Evolutionary conservation across 2,888 invertebrate genomes (phyloP).

Genomic region (Trimorus sp.): DNA sequence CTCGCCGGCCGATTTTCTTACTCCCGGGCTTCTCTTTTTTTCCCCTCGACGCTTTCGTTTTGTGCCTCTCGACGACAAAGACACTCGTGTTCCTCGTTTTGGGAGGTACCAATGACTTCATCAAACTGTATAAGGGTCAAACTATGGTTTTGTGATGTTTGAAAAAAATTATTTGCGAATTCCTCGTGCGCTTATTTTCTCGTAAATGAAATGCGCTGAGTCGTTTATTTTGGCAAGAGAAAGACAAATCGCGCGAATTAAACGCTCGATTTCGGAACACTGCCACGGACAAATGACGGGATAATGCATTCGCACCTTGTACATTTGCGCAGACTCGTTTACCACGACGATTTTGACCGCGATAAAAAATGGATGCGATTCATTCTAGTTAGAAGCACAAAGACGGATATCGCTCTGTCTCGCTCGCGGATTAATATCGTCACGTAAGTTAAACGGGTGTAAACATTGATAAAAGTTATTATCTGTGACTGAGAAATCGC

Average conservation of each 20-base stretch:
- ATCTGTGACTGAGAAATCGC: conserved; percentile 16
- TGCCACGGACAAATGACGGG: conserved; percentile 64
- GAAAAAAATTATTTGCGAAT: too few relatives aligned
- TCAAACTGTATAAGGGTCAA: too few relatives aligned
- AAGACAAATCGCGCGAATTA: conserved; percentile 57
- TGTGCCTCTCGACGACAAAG: neutral
- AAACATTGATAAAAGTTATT: conserved; percentile 37
- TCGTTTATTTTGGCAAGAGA: conserved; percentile 44
- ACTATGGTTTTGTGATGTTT: too few relatives aligned
- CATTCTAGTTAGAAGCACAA: conserved; percentile 78
- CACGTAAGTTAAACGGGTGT: conserved; percentile 27
- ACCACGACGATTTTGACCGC: conserved; percentile 67
- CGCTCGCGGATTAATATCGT: conserved; percentile 32
- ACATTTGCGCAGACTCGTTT: conserved; percentile 79
- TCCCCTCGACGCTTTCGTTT: neutral
- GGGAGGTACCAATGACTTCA: too few relatives aligned
- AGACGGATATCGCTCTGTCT: conserved; percentile 34
- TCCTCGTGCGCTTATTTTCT: neutral
- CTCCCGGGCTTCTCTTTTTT: conserved; percentile 9
- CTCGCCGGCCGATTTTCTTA: conserved; percentile 24
- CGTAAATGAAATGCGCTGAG: neutral
- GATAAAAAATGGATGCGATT: conserved; percentile 77
- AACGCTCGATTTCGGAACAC: conserved; percentile 54
- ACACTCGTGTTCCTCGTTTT: too few relatives aligned
- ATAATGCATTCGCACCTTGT: conserved; percentile 75